Base-by-base conservation (phyloP, 2,113 vertebrate genomes). In the Parus major region DNA sequence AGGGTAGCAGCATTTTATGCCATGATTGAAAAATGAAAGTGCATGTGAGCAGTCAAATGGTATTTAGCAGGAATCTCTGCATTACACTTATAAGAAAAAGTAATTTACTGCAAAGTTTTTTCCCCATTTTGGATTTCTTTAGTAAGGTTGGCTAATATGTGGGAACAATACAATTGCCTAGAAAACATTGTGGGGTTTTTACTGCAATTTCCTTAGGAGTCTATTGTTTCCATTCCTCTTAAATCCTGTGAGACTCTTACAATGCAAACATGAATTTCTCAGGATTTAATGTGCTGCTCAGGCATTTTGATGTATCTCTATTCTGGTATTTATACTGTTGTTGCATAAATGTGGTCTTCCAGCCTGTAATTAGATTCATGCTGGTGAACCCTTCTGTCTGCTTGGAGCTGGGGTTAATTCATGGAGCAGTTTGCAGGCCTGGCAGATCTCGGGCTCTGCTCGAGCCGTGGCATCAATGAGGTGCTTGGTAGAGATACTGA, bases 331-430 rank as follows among this genome's bases (percentile, higher is more conserved):
- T 90, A 70, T 50, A 59, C 61, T 79, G 72, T 81, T 77, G 61
- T 35, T 94, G 66, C 33, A n/a, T 23, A 77, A 72, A 56, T 66
- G 46, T 70, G 22, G 28, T 31, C 44, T 78, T 83, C 72, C 39
- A 7, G 73, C 19, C 84, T 79, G 46, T 85, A 89, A 96, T 94
- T 82, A 86, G 91, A 55, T 77, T 68, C 94, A 25, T 75, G 82
- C 94, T 94, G 93, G 27, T 60, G 53, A 84, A 72, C 86, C 91
- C 85, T 97, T 94, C 88, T 91, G 92, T 78, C 64, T 75, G 8
- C 76, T 76, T 91, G 92, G 84, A 93, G 73, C 78, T 73, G 15
- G 53, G 86, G 86, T 93, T 96, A 92, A 90, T 88, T 46, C 85
- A 29, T 49, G 65, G 82, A 91, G 89, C 87, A 81, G 71, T 64